Evolutionary conservation across 2,888 invertebrate species (phyloP).

Genomic region (Sinodicranocentrus sp.): DNA sequence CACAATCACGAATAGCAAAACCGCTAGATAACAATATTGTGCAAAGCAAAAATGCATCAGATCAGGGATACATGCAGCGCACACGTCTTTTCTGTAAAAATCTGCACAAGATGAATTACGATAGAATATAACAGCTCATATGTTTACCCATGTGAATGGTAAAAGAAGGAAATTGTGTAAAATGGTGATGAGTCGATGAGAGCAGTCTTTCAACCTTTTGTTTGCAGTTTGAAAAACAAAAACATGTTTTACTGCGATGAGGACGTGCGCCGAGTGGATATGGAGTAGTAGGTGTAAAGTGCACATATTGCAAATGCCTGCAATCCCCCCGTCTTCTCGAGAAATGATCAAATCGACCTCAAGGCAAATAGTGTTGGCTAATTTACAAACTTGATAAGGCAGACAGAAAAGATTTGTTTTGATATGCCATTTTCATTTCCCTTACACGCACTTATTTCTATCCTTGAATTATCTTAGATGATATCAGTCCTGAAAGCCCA

Average conservation of each 20-base stretch:
- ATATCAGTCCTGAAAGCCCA: too few species aligned
- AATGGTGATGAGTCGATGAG: background rate
- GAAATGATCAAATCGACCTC: background rate
- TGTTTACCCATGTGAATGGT: background rate
- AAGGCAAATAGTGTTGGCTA: conserved; percentile 6
- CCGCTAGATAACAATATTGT: background rate
- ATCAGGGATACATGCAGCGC: too few species aligned
- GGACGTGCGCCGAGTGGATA: background rate
- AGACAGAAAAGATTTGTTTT: background rate
- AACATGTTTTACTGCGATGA: background rate
- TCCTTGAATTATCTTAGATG: too few species aligned
- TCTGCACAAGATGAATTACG: too few species aligned
- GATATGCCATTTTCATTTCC: too few species aligned
- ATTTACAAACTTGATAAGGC: conserved; percentile 16
- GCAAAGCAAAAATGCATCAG: too few species aligned
- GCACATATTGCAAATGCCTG: too few species aligned
- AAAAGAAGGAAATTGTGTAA: background rate
- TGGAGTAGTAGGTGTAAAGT: background rate
- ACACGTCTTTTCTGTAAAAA: too few species aligned
- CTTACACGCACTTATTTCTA: too few species aligned
- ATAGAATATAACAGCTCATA: too few species aligned
- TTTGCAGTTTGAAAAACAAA: background rate
- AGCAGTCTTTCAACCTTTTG: background rate
- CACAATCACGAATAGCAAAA: background rate
- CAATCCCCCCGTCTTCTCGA: too few species aligned